phyloP scores from a whole-genome alignment of 2,113 vertebrate genomes.

The Chloebia gouldiae region DNA sequence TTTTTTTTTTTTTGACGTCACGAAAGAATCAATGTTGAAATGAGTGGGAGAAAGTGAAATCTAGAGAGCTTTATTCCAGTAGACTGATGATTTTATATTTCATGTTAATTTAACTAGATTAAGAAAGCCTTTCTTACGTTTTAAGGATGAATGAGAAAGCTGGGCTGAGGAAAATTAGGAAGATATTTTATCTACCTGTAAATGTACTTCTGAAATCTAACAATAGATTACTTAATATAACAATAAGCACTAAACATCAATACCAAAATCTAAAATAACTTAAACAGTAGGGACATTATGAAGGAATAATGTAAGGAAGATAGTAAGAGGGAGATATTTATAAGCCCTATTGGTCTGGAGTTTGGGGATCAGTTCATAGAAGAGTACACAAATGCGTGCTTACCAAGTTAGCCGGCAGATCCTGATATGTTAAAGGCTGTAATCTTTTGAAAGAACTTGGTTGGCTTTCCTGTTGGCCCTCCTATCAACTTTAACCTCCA shows the following conservation, averaged over 20 bases:
- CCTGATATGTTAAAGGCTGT: slow-evolving; percentile 80
- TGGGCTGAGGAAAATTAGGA: not conserved
- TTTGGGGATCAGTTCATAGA: slow-evolving; percentile 74
- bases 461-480: slow-evolving; percentile 87
- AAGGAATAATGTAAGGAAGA: slow-evolving; percentile 60
- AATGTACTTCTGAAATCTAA: not conserved
- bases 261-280: slow-evolving; percentile 71
- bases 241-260: not conserved
- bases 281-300: slow-evolving; percentile 63
- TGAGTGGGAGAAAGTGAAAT: not conserved
- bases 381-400: slow-evolving; percentile 65
- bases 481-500: slow-evolving; percentile 92
- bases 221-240: not conserved
- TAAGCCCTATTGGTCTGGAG: slow-evolving; percentile 74
- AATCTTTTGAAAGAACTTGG: slow-evolving; percentile 85
- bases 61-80: not conserved
- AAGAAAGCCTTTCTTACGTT: not conserved
- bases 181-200: not conserved
- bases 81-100: not conserved
- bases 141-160: not conserved
- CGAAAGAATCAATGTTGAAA: not conserved
- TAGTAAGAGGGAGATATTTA: slow-evolving; percentile 45
- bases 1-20: not conserved
- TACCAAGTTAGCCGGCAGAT: slow-evolving; percentile 73
- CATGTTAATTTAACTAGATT: not conserved